These are phyloP conservation scores for Alcedo atthis DNA, from an alignment of 2,797 vertebrate species.

Conservation along the genomic window DNA sequence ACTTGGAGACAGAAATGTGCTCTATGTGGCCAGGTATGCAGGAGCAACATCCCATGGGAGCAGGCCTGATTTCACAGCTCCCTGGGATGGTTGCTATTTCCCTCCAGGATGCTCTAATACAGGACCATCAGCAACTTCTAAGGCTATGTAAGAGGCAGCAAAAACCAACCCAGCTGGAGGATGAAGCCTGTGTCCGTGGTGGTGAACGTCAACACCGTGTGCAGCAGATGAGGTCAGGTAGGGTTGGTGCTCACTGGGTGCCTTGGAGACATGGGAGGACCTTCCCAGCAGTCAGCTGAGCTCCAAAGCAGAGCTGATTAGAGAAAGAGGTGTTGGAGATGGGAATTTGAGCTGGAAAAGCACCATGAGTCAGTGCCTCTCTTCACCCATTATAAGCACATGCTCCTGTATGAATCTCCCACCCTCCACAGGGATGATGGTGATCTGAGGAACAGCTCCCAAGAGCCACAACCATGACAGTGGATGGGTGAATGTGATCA, in stretches of 20 bases:
- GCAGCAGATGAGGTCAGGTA: not conserved
- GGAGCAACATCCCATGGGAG: not conserved
- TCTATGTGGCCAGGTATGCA: not conserved
- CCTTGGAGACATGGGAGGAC: not conserved
- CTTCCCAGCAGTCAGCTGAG: not conserved
- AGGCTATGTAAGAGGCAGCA: not conserved
- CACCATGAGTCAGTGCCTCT: not conserved
- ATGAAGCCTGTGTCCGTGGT: not conserved
- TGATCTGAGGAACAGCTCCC: not conserved
- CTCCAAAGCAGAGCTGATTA: not conserved
- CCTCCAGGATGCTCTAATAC: not conserved
- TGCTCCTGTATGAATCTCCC: fast-evolving
- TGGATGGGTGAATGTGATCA: not conserved
- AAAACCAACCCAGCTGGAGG: not conserved
- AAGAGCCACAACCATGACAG: fast-evolving
- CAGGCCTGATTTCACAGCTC: not conserved
- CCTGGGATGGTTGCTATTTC: not conserved
- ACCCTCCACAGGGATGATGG: not conserved
- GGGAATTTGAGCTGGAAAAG: not conserved
- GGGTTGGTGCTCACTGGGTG: not conserved
- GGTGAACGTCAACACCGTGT: fast-evolving
- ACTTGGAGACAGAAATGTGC: not conserved
- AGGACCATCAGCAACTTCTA: not conserved
- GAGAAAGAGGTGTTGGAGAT: not conserved
- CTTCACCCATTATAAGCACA: fast-evolving